Conservation (phyloP, 1,140 invertebrate species). For the Vanessa atalanta region DNA sequence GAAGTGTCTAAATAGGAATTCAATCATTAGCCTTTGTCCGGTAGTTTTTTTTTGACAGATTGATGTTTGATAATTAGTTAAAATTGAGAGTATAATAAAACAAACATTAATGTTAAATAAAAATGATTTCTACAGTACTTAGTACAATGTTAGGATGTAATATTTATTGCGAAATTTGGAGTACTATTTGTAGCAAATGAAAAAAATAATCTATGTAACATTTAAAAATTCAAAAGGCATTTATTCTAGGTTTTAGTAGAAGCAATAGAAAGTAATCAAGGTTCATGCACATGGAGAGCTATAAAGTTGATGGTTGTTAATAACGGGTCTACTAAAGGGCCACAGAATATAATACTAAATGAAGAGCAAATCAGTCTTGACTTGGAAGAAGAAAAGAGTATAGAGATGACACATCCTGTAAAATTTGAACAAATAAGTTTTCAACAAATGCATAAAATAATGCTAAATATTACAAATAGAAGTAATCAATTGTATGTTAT, state of each 20-base stretch:
- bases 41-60: no score
- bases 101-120: no score
- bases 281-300: constrained; percentile 82
- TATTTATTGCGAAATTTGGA: no score
- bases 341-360: constrained; percentile 27
- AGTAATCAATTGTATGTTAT: constrained; percentile 56
- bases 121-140: no score
- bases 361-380: constrained; percentile 48
- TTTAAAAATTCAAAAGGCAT: not conserved
- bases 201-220: not conserved
- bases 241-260: constrained; percentile 80
- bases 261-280: constrained; percentile 86
- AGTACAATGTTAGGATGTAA: no score
- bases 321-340: constrained; percentile 17
- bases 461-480: constrained; percentile 59
- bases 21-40: no score
- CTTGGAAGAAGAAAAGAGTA: constrained; percentile 57
- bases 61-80: no score
- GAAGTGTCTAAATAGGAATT: no score
- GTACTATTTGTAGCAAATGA: not conserved
- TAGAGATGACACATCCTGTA: constrained; percentile 59
- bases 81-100: no score
- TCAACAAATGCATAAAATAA: constrained; percentile 46
- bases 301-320: constrained; percentile 78
- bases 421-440: constrained; percentile 61